These are phyloP conservation scores for Cirrhinus mrigala DNA, from an alignment of 2,797 vertebrate species.

Conservation along the genomic window DNA sequence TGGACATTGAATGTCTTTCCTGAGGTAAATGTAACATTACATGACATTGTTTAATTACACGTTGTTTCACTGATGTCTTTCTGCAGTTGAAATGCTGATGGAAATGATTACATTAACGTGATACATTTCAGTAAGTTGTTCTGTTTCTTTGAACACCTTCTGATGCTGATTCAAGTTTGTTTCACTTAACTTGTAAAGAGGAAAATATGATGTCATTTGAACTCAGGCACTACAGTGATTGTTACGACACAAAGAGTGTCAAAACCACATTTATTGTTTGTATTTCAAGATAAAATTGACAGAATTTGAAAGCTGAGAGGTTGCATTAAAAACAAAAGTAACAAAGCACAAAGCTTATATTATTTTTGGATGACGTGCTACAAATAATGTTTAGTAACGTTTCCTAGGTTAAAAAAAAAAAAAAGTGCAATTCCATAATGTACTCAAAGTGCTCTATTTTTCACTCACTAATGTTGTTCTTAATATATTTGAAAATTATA, in stretches of 20 bases:
- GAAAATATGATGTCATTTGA: too few species aligned
- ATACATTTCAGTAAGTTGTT: background rate
- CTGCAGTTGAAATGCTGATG: background rate
- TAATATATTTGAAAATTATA: too few species aligned
- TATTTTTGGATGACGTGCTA: background rate
- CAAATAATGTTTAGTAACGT: background rate
- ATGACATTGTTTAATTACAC: background rate
- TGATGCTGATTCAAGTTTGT: too few species aligned
- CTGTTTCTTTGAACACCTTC: background rate
- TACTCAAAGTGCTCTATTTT: too few species aligned
- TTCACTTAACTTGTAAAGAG: too few species aligned
- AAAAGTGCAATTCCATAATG: too few species aligned
- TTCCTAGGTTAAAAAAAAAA: too few species aligned
- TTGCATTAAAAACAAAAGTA: background rate
- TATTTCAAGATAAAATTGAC: background rate
- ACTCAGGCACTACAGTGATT: background rate
- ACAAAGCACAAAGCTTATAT: background rate
- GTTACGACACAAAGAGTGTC: background rate
- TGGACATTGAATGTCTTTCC: background rate
- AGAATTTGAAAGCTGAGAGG: background rate
- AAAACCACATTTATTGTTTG: background rate
- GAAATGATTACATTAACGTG: background rate
- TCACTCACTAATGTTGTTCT: too few species aligned
- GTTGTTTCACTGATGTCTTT: background rate
- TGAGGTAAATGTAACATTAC: background rate